phyloP scores from a whole-genome alignment of 2,888 invertebrate species.

The Adela reaumurella region DNA sequence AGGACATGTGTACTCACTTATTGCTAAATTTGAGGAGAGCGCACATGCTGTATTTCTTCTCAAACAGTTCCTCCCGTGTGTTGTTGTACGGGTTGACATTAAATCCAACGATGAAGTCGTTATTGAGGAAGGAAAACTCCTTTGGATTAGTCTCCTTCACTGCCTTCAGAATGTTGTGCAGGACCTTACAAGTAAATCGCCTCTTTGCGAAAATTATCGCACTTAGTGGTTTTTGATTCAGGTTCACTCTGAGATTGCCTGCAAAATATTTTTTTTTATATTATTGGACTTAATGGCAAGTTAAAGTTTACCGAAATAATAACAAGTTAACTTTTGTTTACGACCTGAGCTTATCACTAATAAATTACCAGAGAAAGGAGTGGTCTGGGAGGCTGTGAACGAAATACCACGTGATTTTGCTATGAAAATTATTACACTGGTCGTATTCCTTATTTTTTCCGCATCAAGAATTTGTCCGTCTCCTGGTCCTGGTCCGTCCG shows the following conservation, averaged over 20 bases:
- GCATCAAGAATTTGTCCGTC: too few species aligned
- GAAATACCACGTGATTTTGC: too few species aligned
- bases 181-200: slow-evolving; percentile 70
- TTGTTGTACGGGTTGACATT: slow-evolving; percentile 54
- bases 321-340: too few species aligned
- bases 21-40: slow-evolving; percentile 44
- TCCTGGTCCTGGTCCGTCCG: too few species aligned
- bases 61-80: slow-evolving; percentile 51
- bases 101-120: slow-evolving; percentile 73
- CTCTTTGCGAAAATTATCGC: slow-evolving; percentile 71
- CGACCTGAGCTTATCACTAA: too few species aligned
- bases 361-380: too few species aligned
- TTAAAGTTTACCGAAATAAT: too few species aligned
- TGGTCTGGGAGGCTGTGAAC: too few species aligned
- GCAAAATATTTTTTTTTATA: slow-evolving; percentile 1
- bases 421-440: too few species aligned
- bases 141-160: slow-evolving; percentile 34
- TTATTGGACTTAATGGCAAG: too few species aligned
- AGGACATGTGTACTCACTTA: slow-evolving; percentile 27
- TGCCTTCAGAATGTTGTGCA: slow-evolving; percentile 64
- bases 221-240: slow-evolving; percentile 47
- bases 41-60: slow-evolving; percentile 52
- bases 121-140: slow-evolving; percentile 55
- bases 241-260: slow-evolving; percentile 22
- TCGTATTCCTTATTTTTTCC: too few species aligned